Evolutionary conservation across 2,113 vertebrate genomes (phyloP), one percentile per base, ranked within the genome.

Genomic region (Platichthys flesus): DNA sequence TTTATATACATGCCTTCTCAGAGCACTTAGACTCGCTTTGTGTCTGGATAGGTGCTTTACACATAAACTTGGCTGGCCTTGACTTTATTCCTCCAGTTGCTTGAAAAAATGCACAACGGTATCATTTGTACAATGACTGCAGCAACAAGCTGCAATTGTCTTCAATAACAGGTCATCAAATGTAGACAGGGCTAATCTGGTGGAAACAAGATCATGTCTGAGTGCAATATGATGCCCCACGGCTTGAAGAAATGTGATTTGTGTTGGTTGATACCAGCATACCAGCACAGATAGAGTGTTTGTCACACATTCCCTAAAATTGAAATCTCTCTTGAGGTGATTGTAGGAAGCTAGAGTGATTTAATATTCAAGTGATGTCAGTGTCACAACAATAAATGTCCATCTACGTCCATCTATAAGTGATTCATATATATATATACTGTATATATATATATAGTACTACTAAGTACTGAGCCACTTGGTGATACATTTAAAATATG

Each of bases 101-200:
- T 65, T 66, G 20, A 21, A 69, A 18, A 20, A 62, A 37, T 18
- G 59, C 54, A 83, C 24, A 78, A 28, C 42, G 5, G 28, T 70
- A 23, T 65, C 65, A 71, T 45, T 54, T 74, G 20, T 26, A 71
- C 61, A 75, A 49, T 9, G 49, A 28, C 21, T 47, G 23, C 18
- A 60, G 26, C 21, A 65, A 66, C 60, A 64, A 59, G 71, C 56
- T 67, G 62, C 62, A 62, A 71, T 71, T 79, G 37, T 83, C 60
- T 23, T 61, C 70, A 68, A 67, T 68, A 68, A 68, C 59, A 61
- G 51, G 59, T 69, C 59, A 31, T 55, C 49, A 72, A 5, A 54
- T 37, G 60, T 60, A 60, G 15, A 63, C 57, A 1, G 37, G 24
- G 52, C 24, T 56, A 47, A 78, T 83, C 35, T 59, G 45, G 58